Percentiles rank a stretch among this genome's conserved stretches.
These are phyloP conservation scores for Odontocerum albicorne DNA, from an alignment of 2,888 invertebrate genomes.

Conservation along the genomic window DNA sequence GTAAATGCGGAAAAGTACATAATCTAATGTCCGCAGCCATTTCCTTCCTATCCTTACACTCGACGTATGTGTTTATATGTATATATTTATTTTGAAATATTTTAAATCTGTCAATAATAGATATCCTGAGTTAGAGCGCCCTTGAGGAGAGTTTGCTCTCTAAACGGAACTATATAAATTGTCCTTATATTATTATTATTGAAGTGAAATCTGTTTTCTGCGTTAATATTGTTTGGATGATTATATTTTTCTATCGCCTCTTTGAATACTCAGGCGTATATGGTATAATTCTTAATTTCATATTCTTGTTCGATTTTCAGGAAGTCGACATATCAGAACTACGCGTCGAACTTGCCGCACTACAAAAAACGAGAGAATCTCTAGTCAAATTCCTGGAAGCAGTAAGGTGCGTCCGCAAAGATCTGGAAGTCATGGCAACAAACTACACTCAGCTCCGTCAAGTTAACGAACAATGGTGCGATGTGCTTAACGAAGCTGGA, in stretches of 20 bases:
- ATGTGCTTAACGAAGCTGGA: not conserved
- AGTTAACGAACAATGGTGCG: slow-evolving; percentile 47
- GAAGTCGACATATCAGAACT: slow-evolving; percentile 44
- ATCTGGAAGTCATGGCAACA: slow-evolving; percentile 42
- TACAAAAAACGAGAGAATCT: slow-evolving; percentile 44
- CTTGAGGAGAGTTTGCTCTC: too few relatives aligned
- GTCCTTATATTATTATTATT: too few relatives aligned
- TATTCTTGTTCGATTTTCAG: slow-evolving; percentile 38
- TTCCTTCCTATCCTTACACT: too few relatives aligned
- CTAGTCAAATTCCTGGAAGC: slow-evolving; percentile 45
- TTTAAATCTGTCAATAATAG: too few relatives aligned
- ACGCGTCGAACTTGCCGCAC: slow-evolving; percentile 45
- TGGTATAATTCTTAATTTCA: slow-evolving; percentile 7
- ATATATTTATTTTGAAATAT: too few relatives aligned
- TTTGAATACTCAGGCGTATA: not conserved
- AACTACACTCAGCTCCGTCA: slow-evolving; percentile 46
- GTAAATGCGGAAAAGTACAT: too few relatives aligned
- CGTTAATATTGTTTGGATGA: too few relatives aligned
- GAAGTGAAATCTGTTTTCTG: too few relatives aligned
- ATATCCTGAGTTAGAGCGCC: too few relatives aligned
- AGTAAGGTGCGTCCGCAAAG: slow-evolving; percentile 43
- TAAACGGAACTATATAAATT: too few relatives aligned
- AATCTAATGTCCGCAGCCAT: too few relatives aligned
- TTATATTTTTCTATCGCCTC: not conserved
- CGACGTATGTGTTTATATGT: too few relatives aligned